Evolutionary conservation across 2,113 vertebrate species (phyloP).

Genomic region (Rhynchopsitta pachyrhyncha): DNA sequence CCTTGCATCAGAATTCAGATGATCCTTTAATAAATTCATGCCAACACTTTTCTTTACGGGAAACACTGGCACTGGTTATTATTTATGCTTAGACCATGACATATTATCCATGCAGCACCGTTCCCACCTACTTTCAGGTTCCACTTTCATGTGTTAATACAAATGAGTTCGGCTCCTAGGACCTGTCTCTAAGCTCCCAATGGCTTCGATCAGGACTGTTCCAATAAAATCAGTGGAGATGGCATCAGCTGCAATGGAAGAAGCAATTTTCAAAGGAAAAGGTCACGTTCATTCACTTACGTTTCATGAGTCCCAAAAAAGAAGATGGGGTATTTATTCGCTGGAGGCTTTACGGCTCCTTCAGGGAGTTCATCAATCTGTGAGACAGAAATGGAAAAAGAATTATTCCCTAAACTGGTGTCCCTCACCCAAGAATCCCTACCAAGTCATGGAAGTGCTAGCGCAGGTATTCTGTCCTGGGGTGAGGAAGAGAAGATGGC

Average conservation of each 20-base stretch:
- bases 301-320: slow-evolving; percentile 99
- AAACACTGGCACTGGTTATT: background rate
- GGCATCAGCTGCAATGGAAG: background rate
- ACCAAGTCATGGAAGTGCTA: background rate
- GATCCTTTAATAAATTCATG: background rate
- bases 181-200: background rate
- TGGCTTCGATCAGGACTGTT: background rate
- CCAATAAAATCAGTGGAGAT: background rate
- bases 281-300: slow-evolving; percentile 73
- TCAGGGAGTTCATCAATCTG: slow-evolving; percentile 98
- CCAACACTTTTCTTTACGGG: background rate
- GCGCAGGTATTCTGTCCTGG: background rate
- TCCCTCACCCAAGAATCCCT: background rate
- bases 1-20: background rate
- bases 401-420: background rate
- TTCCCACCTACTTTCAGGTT: background rate
- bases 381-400: slow-evolving; percentile 41
- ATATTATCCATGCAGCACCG: background rate
- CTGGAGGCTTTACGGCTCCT: slow-evolving; percentile 95
- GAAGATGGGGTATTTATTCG: slow-evolving; percentile 98
- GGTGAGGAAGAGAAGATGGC: background rate
- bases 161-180: background rate
- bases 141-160: background rate
- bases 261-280: background rate
- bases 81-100: background rate